Evolutionary conservation across 2,888 invertebrate species (phyloP), one percentile per base, ranked within the genome.

Genomic region (Drosophila borealis): DNA sequence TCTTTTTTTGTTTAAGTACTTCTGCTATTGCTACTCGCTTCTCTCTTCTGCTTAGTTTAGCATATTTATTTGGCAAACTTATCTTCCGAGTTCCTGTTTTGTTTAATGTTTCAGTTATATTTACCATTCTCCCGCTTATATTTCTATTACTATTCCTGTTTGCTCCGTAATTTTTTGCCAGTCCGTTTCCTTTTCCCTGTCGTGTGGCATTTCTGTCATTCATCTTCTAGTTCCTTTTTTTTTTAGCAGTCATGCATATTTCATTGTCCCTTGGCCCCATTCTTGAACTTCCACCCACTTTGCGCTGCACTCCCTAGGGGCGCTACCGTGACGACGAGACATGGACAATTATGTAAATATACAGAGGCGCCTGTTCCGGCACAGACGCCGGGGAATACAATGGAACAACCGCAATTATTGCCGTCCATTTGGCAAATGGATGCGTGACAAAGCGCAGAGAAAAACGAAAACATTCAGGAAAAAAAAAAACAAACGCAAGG

Each of bases 281-380:
- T 8, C n/a, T 53, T 14, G 17, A 33, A 33, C 29, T 44, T 19
- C 42, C 64, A 37, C 64, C 76, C 70, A 74, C 48, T 44, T 49
- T 11, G 4, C 13, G 21, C 48, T 37, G 50, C 34, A 51, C 49
- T 73, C 59, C 59, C 50, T 36, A 13, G 59, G 44, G 54, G 55
- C 17, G 34, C 61, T 62, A 65, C 70, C 78, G 81, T 77, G 78
- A 77, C 78, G 68, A 53, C 71, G 71, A 72, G 89, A 88, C 88
- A 89, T 68, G 70, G 70, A 74, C 88, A 85, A 89, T 85, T 85
- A 85, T 85, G 85, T 81, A 89, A 89, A 85, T 85, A 80, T 64
- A 75, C 78, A 65, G 67, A 74, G 85, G 85, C 85, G 85, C 89
- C 85, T 67, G 64, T 60, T 53, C 72, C 55, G 59, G 45, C 62